These are phyloP conservation scores for Nebria brevicollis DNA, from an alignment of 2,888 invertebrate genomes.

Conservation along the genomic window DNA sequence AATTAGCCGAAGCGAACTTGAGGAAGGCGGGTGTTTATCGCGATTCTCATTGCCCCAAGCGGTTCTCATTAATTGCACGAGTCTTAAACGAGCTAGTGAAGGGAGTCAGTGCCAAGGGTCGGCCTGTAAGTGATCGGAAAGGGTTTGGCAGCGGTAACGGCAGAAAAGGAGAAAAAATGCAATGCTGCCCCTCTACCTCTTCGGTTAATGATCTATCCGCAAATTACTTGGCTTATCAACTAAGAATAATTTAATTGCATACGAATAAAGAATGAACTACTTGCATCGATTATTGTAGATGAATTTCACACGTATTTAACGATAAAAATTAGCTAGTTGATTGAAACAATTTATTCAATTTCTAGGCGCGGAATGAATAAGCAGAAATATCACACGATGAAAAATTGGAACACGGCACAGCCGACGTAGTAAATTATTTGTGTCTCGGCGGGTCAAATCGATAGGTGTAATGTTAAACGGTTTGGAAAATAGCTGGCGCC, in stretches of 20 bases:
- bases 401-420: neutral
- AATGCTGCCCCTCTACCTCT: neutral
- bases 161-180: slow-evolving; percentile 9
- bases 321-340: slow-evolving; percentile 34
- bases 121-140: slow-evolving; percentile 44
- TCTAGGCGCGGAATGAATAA: neutral
- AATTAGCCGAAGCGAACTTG: slow-evolving; percentile 25
- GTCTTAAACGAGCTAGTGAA: slow-evolving; percentile 39
- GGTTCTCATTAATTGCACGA: slow-evolving; percentile 40
- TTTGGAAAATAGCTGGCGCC: slow-evolving; percentile 52
- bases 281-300: neutral
- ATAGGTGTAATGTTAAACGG: slow-evolving; percentile 54
- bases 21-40: slow-evolving; percentile 23
- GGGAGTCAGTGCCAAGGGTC: slow-evolving; percentile 33
- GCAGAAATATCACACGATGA: neutral
- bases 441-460: slow-evolving; percentile 33
- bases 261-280: slow-evolving; percentile 51
- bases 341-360: slow-evolving; percentile 42
- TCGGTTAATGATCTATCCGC: slow-evolving; percentile 56
- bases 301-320: slow-evolving; percentile 45
- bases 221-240: slow-evolving; percentile 58
- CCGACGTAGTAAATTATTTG: slow-evolving; percentile 8
- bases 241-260: slow-evolving; percentile 57
- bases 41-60: slow-evolving; percentile 30
- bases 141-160: slow-evolving; percentile 5